A percentile compares a stretch with the other conserved stretches of the same genome.
phyloP scores from a whole-genome alignment of 2,888 invertebrate genomes.

The Coenonympha glycerion region DNA sequence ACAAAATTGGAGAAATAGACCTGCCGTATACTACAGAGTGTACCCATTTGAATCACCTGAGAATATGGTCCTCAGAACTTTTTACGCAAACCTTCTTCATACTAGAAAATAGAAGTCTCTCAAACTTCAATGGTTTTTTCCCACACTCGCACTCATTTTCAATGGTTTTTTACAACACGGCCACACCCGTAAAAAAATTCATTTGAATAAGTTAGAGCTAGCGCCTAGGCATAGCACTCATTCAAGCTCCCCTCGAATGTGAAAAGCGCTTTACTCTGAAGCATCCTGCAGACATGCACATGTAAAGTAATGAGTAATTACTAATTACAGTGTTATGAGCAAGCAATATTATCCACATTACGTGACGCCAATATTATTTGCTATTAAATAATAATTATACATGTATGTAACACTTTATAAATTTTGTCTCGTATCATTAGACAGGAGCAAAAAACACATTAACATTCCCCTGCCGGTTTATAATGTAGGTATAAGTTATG shows the following conservation, averaged over 20 bases:
- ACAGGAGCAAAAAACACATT: constrained; percentile 2
- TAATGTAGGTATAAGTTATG: not conserved
- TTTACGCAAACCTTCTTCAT: too few species aligned
- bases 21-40: too few species aligned
- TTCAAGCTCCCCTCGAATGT: not conserved
- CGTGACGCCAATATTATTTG: constrained; percentile 18
- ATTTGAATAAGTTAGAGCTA: too few species aligned
- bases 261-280: constrained; percentile 12
- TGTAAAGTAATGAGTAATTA: constrained; percentile 17
- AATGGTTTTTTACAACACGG: too few species aligned
- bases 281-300: constrained; percentile 12
- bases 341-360: constrained; percentile 20
- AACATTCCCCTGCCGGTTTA: constrained; percentile 2
- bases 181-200: too few species aligned
- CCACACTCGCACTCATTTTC: too few species aligned
- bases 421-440: constrained; percentile 18
- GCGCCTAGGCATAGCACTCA: too few species aligned
- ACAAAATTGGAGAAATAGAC: too few species aligned
- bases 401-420: constrained; percentile 16
- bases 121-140: too few species aligned
- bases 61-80: too few species aligned
- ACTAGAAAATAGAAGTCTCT: too few species aligned
- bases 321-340: constrained; percentile 22
- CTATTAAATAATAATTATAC: constrained; percentile 19
- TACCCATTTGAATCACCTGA: too few species aligned